Conservation (phyloP, 37 sponge, comb jelly and placozoan genomes). For the Crambe crambe region DNA sequence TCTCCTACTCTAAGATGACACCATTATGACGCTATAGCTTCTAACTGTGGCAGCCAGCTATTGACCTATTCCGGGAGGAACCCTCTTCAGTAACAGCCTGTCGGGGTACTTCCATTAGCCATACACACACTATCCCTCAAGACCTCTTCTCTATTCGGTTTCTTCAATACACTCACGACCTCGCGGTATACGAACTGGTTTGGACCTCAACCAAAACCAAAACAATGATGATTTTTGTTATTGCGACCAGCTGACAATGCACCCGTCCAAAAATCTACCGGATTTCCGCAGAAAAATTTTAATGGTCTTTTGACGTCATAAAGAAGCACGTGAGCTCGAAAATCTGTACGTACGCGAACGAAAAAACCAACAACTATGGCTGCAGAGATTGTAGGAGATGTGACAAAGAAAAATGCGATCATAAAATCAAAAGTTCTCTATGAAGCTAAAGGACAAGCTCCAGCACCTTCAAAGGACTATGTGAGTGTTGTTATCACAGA, state of each 20-base stretch:
- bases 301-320: background rate
- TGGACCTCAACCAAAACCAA: too few species aligned
- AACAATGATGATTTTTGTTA: too few species aligned
- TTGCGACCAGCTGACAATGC: constrained; percentile 12
- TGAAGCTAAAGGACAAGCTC: constrained; percentile 75
- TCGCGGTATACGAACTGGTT: too few species aligned
- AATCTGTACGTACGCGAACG: too few species aligned
- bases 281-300: background rate
- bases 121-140: constrained; percentile 21
- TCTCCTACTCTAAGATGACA: too few species aligned
- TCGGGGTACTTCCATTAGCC: constrained; percentile 67
- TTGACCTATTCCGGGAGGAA: constrained; percentile 57
- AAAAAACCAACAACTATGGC: too few species aligned
- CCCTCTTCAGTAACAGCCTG: constrained; percentile 53
- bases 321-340: background rate
- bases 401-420: constrained; percentile 27
- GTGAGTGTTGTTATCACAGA: constrained; percentile 85
- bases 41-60: background rate
- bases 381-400: constrained; percentile 28
- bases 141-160: background rate
- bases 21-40: too few species aligned
- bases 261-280: background rate
- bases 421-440: constrained; percentile 60
- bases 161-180: background rate
- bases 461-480: constrained; percentile 93